Evolutionary conservation across 2,113 vertebrate genomes (phyloP), one percentile per base, ranked within the genome.

Genomic region (Thamnaconus septentrionalis): DNA sequence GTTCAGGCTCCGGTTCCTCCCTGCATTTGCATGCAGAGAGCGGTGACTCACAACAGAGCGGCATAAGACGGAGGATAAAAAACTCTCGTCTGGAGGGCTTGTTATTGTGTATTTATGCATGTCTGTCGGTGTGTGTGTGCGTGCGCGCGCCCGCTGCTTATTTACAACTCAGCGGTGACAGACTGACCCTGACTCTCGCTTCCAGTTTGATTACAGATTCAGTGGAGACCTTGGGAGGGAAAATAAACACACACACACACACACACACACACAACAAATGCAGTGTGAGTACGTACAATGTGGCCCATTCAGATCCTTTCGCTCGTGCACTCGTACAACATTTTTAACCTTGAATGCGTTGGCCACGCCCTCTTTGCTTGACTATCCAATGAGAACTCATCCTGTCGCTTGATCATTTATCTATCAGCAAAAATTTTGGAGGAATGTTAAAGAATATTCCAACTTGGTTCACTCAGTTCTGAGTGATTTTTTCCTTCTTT

Each of bases 201-300:
- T 5, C 58, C 58, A 80, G 68, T 81, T 61, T 82, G 83, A 81
- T 84, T 75, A 82, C 59, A 80, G 71, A 83, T 78, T 78, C 85
- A 79, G 69, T 42, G 44, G 64, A 75, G 77, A 72, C 69, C 74
- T 79, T 82, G 69, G 60, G 76, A 0, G 39, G 55, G 61, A 72
- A 50, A 39, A 31, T 31, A 31, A 31, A 31, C 18, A 31, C 18
- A 31, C 18, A 31, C 18, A 31, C 18, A 31, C 18, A 31, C 18
- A 31, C 18, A 31, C 18, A 31, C 18, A 31, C 18, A 31, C 18
- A 31, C 18, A 31, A 31, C 18, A 31, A 31, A 31, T 47, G n/a
- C 9, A 46, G 53, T 55, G 11, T 46, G 42, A 3, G 39, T 81
- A 50, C 76, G 61, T 75, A 31, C 18, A 31, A 31, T 31, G 18